Evolutionary conservation across 2,113 vertebrate species (phyloP), one percentile per base, ranked within the genome.

Genomic region (Rhinichthys klamathensis): DNA sequence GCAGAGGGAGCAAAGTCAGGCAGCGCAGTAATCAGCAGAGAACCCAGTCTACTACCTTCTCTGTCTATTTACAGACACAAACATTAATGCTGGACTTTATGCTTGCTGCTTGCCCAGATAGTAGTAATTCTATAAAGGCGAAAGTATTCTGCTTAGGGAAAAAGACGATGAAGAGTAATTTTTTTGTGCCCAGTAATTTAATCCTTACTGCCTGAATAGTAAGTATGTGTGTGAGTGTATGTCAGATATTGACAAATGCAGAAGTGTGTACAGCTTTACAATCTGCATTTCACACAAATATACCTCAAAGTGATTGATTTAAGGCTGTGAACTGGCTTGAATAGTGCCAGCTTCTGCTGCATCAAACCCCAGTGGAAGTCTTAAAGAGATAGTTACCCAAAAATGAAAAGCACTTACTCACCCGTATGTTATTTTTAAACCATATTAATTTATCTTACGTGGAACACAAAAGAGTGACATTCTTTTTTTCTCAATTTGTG

Each of bases 1-100:
- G 89, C 82, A 89, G 72, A 80, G 44, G 35, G 84, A 88, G 89
- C 90, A 70, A 91, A 92, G 89, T 90, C 85, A 91, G 82, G 89
- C 83, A 92, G 87, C 86, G 90, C 85, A 80, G 86, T 79, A 84
- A 88, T 88, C 87, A 89, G 91, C 58, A 75, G 30, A 72, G 4
- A 21, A 49, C 76, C 72, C 44, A 75, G 16, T 75, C n/a, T 2
- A 75, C 25, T 6, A 46, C 49, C 54, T 56, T 21, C 25, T 30
- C 13, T 18, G 15, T 35, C 16, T 18, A 30, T 35, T 18, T 16
- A 76, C 21, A 32, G 41, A 9, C 15, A 49, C 25, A 32, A 18
- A 77, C 16, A 63, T 1, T 16, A 12, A 8, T 58, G 75, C 30
- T 13, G 7, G 9, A n/a, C 2, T 32, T 23, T 38, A 58, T 9